These are phyloP conservation scores for Tinea pellionella DNA, from an alignment of 2,888 invertebrate genomes.

Conservation along the genomic window DNA sequence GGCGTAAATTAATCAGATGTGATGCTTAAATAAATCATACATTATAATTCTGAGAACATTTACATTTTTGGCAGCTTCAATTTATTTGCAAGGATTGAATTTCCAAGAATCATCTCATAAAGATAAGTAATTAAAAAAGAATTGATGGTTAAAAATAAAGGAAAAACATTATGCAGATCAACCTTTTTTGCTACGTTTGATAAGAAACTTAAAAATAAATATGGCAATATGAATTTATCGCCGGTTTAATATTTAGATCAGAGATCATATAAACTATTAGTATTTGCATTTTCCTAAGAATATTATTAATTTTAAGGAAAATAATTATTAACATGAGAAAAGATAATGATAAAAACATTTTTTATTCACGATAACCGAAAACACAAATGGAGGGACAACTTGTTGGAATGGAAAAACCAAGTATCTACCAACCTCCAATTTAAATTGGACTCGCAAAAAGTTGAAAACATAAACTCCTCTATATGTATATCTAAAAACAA, in stretches of 20 bases:
- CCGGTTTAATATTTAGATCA: background rate
- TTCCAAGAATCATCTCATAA: background rate
- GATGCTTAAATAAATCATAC: too few species aligned
- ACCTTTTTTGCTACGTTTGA: background rate
- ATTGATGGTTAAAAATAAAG: too few species aligned
- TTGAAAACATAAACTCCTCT: background rate
- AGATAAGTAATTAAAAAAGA: background rate
- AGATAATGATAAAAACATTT: too few species aligned
- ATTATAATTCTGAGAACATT: background rate
- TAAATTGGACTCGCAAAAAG: background rate
- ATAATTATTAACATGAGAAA: too few species aligned
- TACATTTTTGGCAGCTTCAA: background rate
- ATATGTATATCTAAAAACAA: background rate
- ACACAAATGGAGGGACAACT: background rate
- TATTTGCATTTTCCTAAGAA: too few species aligned
- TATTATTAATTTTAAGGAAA: too few species aligned
- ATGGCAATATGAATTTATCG: background rate
- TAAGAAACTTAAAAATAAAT: conserved; percentile 1
- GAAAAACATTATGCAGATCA: background rate
- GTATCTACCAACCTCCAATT: too few species aligned
- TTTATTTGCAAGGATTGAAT: background rate
- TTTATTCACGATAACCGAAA: too few species aligned
- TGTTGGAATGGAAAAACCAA: background rate
- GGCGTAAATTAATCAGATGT: too few species aligned
- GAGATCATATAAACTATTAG: too few species aligned